phyloP scores from a whole-genome alignment of 2,113 vertebrate genomes.

The Chinchilla lanigera region DNA sequence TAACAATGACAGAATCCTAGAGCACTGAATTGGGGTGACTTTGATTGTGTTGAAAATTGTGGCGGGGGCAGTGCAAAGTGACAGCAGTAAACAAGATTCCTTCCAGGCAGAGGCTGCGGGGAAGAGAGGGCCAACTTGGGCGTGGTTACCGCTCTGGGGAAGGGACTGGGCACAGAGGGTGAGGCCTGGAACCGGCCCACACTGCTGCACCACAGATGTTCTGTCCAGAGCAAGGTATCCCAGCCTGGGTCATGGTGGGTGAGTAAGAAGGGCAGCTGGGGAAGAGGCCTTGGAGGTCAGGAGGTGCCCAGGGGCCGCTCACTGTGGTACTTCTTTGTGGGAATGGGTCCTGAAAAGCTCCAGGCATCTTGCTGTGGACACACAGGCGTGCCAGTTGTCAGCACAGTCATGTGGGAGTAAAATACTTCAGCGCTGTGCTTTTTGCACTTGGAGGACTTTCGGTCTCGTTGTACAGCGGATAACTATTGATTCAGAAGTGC shows the following conservation, averaged over 20 bases:
- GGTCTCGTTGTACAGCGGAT: not conserved
- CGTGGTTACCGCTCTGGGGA: not conserved
- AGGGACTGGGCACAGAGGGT: fast-evolving
- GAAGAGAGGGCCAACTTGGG: not conserved
- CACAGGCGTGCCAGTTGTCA: fast-evolving
- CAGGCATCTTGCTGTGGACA: not conserved
- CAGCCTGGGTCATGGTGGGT: fast-evolving
- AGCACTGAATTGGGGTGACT: not conserved
- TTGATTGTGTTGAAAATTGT: not conserved
- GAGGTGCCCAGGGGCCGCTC: not conserved
- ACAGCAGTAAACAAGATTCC: not conserved
- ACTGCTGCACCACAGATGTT: fast-evolving
- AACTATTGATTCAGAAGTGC: not conserved
- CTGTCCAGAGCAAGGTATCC: not conserved
- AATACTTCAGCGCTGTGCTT: not conserved
- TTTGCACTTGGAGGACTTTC: not conserved
- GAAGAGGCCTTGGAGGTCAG: not conserved
- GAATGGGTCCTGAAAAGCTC: not conserved
- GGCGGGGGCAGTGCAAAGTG: not conserved
- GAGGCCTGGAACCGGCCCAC: not conserved
- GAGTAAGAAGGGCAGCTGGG: no score
- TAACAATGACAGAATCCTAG: not conserved
- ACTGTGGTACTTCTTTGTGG: not conserved
- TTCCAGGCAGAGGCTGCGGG: not conserved
- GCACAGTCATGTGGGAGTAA: not conserved